These are phyloP conservation scores for Macrobrachium nipponense DNA, from an alignment of 1,140 invertebrate genomes.

Conservation along the genomic window DNA sequence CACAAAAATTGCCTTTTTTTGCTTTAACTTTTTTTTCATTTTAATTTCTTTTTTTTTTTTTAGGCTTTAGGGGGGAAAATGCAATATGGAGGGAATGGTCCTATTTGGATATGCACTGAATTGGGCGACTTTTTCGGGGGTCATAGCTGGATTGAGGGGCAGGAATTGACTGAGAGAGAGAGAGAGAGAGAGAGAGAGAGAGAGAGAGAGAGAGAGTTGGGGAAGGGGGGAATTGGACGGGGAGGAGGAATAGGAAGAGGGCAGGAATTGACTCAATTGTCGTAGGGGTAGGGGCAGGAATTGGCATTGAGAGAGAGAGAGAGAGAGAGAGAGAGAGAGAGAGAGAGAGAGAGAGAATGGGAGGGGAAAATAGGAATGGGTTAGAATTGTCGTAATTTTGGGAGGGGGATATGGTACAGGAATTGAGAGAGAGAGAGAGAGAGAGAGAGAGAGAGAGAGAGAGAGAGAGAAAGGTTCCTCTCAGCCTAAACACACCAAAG, in stretches of 20 bases:
- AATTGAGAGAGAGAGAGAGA: not conserved
- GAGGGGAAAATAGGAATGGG: not conserved
- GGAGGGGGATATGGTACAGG: not conserved
- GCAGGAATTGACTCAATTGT: not conserved
- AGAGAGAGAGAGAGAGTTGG: no score
- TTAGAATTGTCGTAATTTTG: not conserved
- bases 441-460: not conserved
- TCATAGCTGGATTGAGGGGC: no score
- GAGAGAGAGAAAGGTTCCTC: not conserved
- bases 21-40: no score
- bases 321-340: not conserved
- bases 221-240: not conserved
- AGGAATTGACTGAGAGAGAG: not conserved
- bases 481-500: not conserved
- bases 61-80: no score
- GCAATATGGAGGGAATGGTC: not conserved
- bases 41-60: no score
- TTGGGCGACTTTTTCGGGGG: no score
- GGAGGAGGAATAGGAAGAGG: not conserved
- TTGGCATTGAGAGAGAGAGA: no score
- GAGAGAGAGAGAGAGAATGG: not conserved
- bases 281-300: not conserved
- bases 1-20: no score
- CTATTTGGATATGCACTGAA: no score
- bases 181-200: not conserved